Conservation (phyloP, 1,140 invertebrate species). For the Drosophila mauritiana region DNA sequence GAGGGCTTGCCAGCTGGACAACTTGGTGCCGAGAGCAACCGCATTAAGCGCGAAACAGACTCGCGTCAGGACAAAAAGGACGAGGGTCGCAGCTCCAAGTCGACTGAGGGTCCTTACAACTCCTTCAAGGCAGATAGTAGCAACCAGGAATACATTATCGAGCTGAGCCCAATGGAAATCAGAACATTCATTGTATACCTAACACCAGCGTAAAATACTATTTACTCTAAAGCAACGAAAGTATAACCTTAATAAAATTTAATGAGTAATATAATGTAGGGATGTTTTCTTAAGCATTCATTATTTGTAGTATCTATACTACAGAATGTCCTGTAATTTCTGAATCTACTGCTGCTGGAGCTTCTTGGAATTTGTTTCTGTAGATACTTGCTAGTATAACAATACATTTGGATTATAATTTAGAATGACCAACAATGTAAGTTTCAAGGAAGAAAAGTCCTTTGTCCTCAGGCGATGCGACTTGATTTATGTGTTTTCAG, state of each 20-base stretch:
- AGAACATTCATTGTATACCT: constrained; percentile 72
- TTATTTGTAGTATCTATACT: not conserved
- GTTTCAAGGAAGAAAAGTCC: not conserved
- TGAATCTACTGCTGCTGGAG: not conserved
- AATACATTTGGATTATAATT: not conserved
- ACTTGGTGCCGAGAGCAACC: constrained; percentile 69
- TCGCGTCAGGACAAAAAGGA: constrained; percentile 6
- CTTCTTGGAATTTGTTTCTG: not conserved
- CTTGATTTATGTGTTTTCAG: constrained; percentile 8
- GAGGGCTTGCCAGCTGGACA: constrained; percentile 41
- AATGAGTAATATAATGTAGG: not conserved
- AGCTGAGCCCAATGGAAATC: constrained; percentile 76
- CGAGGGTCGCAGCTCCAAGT: not conserved
- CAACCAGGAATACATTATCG: constrained; percentile 57
- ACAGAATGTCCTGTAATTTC: too few relatives aligned
- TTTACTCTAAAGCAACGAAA: not conserved
- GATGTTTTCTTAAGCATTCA: too few relatives aligned
- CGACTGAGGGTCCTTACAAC: not conserved
- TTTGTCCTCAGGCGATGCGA: not conserved
- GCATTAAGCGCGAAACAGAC: constrained; percentile 46
- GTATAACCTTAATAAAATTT: not conserved
- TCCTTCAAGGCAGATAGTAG: constrained; percentile 4
- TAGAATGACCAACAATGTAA: not conserved
- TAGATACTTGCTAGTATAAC: not conserved
- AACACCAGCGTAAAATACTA: constrained; percentile 3